phyloP scores from a whole-genome alignment of 2,888 invertebrate genomes.

The Schrankia costaestrigalis region DNA sequence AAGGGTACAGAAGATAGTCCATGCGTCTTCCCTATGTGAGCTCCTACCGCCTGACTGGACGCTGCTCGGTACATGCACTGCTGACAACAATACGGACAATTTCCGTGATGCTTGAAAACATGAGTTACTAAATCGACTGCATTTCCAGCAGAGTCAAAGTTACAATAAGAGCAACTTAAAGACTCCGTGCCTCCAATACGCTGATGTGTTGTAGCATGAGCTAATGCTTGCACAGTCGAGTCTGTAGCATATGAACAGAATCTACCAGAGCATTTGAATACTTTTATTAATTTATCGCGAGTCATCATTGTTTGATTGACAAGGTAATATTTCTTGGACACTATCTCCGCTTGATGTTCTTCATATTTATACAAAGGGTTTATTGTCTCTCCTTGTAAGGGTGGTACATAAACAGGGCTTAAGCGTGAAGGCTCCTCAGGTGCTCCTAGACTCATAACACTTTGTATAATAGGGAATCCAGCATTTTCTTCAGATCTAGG shows the following conservation, averaged over 20 bases:
- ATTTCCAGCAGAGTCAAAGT: conserved; percentile 54
- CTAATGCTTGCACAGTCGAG: conserved; percentile 54
- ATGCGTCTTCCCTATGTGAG: conserved; percentile 76
- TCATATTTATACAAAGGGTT: conserved; percentile 49
- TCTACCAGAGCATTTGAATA: conserved; percentile 69
- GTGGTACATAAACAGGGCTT: conserved; percentile 33
- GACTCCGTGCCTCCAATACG: conserved; percentile 60
- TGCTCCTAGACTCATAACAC: conserved; percentile 75
- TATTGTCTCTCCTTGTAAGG: conserved; percentile 10
- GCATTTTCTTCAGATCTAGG: conserved; percentile 13
- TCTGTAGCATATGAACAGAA: conserved; percentile 65
- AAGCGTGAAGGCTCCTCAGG: conserved; percentile 24
- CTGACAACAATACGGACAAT: conserved; percentile 82
- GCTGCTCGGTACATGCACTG: conserved; percentile 85
- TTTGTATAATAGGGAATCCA: conserved; percentile 69
- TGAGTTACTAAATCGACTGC: conserved; percentile 77
- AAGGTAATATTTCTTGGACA: conserved; percentile 59
- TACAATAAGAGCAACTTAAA: conserved; percentile 82
- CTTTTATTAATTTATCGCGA: conserved; percentile 63
- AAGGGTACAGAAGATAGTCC: conserved; percentile 21
- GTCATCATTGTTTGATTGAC: conserved; percentile 73
- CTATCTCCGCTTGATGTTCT: conserved; percentile 55
- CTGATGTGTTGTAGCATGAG: conserved; percentile 63
- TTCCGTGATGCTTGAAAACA: conserved; percentile 81
- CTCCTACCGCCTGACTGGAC: conserved; percentile 79